These are phyloP conservation scores for Patiria miniata DNA, from an alignment of 35 echinoderm and acorn worm species.

Conservation along the genomic window DNA sequence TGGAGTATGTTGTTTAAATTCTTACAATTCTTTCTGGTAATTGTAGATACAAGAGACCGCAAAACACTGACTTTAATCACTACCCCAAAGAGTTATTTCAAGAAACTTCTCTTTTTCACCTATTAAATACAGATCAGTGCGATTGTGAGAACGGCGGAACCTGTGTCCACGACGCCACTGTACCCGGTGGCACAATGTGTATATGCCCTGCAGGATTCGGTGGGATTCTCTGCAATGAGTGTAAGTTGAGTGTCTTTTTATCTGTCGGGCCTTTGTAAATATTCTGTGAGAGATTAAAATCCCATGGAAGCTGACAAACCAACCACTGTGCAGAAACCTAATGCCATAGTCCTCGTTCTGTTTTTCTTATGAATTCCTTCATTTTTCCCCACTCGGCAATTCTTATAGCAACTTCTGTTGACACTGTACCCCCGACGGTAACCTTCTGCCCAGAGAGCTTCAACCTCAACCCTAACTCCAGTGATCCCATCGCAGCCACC, in stretches of 20 bases:
- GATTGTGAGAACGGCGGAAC: conserved; percentile 40
- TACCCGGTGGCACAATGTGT: conserved; percentile 22
- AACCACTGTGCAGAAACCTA: too few relatives aligned
- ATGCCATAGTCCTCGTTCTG: too few relatives aligned
- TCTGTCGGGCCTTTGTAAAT: too few relatives aligned
- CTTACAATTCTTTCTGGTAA: too few relatives aligned
- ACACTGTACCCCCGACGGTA: conserved; percentile 36
- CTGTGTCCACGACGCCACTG: background rate
- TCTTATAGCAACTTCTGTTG: conserved; percentile 10
- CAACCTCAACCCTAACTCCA: background rate
- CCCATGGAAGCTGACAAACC: too few relatives aligned
- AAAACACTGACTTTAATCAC: too few relatives aligned
- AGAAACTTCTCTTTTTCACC: background rate
- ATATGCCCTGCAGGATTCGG: background rate
- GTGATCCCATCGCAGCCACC: conserved; percentile 40
- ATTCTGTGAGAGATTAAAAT: too few relatives aligned
- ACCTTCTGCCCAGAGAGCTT: conserved; percentile 33
- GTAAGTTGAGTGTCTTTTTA: background rate
- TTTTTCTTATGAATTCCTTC: too few relatives aligned
- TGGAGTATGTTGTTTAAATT: too few relatives aligned
- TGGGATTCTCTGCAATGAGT: conserved; percentile 24
- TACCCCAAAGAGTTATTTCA: background rate
- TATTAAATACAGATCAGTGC: conserved; percentile 1
- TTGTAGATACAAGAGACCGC: too few relatives aligned
- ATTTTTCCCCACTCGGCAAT: background rate